phyloP scores from a whole-genome alignment of 37 sponge, comb jelly and placozoan genomes.

The Ephydatia muelleri region DNA sequence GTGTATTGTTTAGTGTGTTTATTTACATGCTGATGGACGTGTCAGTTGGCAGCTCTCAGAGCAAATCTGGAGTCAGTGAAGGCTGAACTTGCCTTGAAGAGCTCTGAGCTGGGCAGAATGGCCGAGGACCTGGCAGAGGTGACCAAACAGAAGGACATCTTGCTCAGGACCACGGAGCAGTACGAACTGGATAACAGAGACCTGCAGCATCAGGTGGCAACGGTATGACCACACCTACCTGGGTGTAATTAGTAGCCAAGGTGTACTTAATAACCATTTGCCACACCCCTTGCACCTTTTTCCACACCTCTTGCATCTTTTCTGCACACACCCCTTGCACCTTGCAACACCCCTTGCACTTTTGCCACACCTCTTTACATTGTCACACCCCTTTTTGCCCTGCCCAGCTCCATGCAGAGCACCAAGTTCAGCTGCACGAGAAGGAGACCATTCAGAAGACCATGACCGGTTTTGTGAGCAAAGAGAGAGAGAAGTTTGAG shows the following conservation, averaged over 20 bases:
- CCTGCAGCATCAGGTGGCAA: constrained; percentile 57
- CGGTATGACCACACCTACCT: neutral
- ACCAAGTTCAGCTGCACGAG: constrained; percentile 1
- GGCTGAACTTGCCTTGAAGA: neutral
- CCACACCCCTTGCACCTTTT: neutral
- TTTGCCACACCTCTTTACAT: neutral
- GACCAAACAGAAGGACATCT: constrained; percentile 38
- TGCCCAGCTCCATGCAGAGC: neutral
- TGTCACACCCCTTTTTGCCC: neutral
- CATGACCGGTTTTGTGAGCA: constrained; percentile 68
- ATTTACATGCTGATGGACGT: neutral
- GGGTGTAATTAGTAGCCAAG: neutral
- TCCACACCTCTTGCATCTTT: neutral
- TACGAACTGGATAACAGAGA: constrained; percentile 66
- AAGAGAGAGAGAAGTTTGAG: constrained; percentile 75
- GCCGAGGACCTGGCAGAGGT: constrained; percentile 31
- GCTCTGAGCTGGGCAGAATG: constrained; percentile 17
- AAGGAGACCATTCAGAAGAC: constrained; percentile 16
- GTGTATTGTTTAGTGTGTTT: neutral
- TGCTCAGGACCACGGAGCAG: constrained; percentile 46
- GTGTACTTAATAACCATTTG: neutral
- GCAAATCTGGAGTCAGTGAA: constrained; percentile 30
- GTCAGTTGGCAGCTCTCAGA: neutral
- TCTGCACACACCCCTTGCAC: neutral
- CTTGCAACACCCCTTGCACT: neutral